These are phyloP conservation scores for Heliconius eleuchia DNA, from an alignment of 1,140 invertebrate genomes.

Conservation along the genomic window DNA sequence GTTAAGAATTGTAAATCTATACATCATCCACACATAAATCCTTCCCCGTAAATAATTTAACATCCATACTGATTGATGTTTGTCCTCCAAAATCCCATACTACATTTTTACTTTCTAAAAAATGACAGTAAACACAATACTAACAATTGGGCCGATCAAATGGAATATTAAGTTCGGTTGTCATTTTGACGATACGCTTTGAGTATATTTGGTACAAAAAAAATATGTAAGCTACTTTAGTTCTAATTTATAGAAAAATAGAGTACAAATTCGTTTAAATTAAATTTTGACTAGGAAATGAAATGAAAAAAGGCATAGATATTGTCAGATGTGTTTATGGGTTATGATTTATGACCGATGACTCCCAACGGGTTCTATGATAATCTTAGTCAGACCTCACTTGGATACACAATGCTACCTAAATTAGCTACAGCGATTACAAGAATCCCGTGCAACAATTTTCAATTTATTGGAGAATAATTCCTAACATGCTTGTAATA, in stretches of 20 bases:
- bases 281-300: constrained; percentile 59
- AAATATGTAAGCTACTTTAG: neutral
- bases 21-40: constrained; percentile 37
- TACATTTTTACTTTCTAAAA: constrained; percentile 67
- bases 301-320: constrained; percentile 61
- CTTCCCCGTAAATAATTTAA: constrained; percentile 50
- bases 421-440: constrained; percentile 76
- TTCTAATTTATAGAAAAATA: constrained; percentile 31
- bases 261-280: constrained; percentile 34
- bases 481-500: constrained; percentile 38
- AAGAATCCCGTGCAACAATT: constrained; percentile 33
- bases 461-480: constrained; percentile 16
- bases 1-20: constrained; percentile 8
- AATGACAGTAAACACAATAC: constrained; percentile 75
- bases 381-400: constrained; percentile 78
- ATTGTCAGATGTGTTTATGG: constrained; percentile 78
- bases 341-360: constrained; percentile 80
- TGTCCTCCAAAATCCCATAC: constrained; percentile 58
- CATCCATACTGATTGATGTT: constrained; percentile 69
- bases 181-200: constrained; percentile 75
- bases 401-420: constrained; percentile 79
- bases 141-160: constrained; percentile 80
- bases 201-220: constrained; percentile 23
- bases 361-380: constrained; percentile 79
- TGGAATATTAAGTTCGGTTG: constrained; percentile 79